phyloP scores from a whole-genome alignment of 1,140 invertebrate genomes.

The Lepidurus packardi region DNA sequence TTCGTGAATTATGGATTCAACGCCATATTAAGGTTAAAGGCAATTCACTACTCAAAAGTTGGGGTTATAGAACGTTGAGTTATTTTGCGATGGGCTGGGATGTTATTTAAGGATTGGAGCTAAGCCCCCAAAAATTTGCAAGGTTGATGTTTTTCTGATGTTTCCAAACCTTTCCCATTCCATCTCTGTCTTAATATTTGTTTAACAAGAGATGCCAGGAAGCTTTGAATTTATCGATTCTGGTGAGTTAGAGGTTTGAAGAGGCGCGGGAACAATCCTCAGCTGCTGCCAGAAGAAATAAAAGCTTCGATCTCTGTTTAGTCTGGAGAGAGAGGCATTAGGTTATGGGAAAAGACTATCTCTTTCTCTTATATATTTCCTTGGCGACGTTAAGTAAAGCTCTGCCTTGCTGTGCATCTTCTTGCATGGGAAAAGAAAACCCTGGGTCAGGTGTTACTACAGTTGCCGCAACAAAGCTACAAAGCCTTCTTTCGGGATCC shows the following conservation, averaged over 20 bases:
- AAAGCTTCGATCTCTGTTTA: neutral
- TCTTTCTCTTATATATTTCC: neutral
- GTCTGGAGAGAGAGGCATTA: neutral
- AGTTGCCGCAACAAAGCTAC: slow-evolving; percentile 1
- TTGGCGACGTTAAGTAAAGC: neutral
- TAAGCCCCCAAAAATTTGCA: neutral
- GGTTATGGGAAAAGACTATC: neutral
- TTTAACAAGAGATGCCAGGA: slow-evolving; percentile 11
- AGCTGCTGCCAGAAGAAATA: slow-evolving; percentile 19
- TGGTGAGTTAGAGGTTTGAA: neutral
- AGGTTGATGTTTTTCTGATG: neutral
- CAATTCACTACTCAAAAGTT: too few species aligned
- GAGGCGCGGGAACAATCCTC: slow-evolving; percentile 11
- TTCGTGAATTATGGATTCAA: too few species aligned
- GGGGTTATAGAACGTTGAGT: too few species aligned
- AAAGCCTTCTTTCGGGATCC: neutral
- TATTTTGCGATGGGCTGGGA: too few species aligned
- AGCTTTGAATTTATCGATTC: slow-evolving; percentile 10
- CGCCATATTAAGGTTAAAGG: too few species aligned
- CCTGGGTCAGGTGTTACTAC: neutral
- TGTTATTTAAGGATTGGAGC: neutral
- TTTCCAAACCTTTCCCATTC: neutral
- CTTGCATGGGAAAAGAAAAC: slow-evolving; percentile 10
- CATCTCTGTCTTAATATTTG: slow-evolving; percentile 7
- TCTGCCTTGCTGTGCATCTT: neutral